phyloP scores from a whole-genome alignment of 1,140 invertebrate species.

The Ceratosolen solmsi region DNA sequence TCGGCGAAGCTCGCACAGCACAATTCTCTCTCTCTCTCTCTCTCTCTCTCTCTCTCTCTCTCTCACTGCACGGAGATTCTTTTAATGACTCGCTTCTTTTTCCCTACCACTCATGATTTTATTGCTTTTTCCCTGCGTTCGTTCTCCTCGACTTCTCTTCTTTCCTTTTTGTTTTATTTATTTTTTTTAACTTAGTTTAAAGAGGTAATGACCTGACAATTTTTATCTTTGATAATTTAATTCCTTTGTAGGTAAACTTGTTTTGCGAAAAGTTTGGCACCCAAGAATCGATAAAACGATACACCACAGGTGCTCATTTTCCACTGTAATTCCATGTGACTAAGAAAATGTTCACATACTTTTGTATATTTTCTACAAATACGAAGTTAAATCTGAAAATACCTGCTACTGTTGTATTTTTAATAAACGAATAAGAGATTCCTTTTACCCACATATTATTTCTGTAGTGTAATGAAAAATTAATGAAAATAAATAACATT shows the following conservation, averaged over 20 bases:
- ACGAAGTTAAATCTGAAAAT: not conserved
- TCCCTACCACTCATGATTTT: slow-evolving; percentile 41
- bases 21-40: slow-evolving; percentile 20
- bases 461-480: too few species aligned
- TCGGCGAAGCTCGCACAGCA: slow-evolving; percentile 16
- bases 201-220: not conserved
- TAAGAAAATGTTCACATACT: not conserved
- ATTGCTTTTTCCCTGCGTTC: slow-evolving; percentile 23
- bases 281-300: not conserved
- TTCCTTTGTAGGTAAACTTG: not conserved
- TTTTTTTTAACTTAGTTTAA: not conserved
- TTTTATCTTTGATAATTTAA: not conserved
- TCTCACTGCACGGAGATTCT: not conserved
- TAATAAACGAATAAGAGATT: not conserved
- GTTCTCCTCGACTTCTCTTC: not conserved
- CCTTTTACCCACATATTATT: too few species aligned
- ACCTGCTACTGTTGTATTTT: not conserved
- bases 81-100: slow-evolving; percentile 38
- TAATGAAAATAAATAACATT: too few species aligned
- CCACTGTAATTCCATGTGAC: not conserved
- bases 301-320: too few species aligned
- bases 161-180: not conserved
- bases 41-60: slow-evolving; percentile 11
- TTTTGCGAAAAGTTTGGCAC: not conserved
- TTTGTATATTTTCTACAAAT: not conserved